Base-by-base conservation (phyloP, 2,888 invertebrate genomes). In the Autographa pulchrina region DNA sequence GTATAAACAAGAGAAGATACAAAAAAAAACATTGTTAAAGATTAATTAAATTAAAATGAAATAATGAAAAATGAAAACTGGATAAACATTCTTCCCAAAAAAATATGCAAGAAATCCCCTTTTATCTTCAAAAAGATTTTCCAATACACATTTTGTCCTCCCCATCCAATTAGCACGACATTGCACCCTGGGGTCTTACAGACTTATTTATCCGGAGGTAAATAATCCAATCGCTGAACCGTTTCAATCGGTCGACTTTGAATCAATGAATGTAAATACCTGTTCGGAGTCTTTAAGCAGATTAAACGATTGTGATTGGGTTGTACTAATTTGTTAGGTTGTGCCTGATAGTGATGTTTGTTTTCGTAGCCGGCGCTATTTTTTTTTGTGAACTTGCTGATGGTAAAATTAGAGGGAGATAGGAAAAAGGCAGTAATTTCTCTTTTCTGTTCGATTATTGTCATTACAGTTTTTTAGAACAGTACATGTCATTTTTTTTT, bases 181-280 rank as follows among this genome's bases (percentile, higher is more conserved):
- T 52, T 54, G 58, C 52, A 73, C 61, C 69, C 68, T 14, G 6
- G 61, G 67, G 60, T 68, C 68, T 64, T 54, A 66, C n/a, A 64
- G 77, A 77, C 56, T 72, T 78, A 77, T 70, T 78, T 59, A 65
- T 65, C 32, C 13, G 9, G 62, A 71, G 70, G 74, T 82, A 80
- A 80, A 70, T 76, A 72, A 82, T 74, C 70, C 77, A 77, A 70
- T 71, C 60, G 65, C 38, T 13, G 62, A 65, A 20, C 48, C 9
- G 61, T 71, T 68, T 69, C 68, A 77, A 74, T 77, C 65, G 62
- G 59, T 68, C 75, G 62, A 56, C 25, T 41, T 59, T 31, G 66
- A 77, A 62, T 69, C 80, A 81, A 77, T 80, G 74, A 60, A 82
- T 81, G 81, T 80, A 80, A 83, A 82, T 80, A 74, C 70, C 60